These are phyloP conservation scores for Rhea americana DNA, from an alignment of 2,113 vertebrate genomes.

Conservation along the genomic window DNA sequence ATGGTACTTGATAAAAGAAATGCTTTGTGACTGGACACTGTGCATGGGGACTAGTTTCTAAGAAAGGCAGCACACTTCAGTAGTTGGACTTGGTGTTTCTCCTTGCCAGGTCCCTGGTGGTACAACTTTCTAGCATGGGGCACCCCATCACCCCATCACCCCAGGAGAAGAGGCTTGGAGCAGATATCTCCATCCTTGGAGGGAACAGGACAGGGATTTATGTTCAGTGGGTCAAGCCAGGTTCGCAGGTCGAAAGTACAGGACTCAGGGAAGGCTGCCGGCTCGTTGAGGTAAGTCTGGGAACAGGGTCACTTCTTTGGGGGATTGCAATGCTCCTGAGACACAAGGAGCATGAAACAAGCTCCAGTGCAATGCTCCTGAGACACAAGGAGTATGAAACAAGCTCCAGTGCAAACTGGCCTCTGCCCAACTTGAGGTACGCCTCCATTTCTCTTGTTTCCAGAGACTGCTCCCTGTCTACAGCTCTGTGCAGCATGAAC, in stretches of 20 bases:
- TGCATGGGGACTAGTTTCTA: neutral
- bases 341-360: neutral
- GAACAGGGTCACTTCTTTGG: neutral
- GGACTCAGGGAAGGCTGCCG: constrained; percentile 84
- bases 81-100: neutral
- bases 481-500: neutral
- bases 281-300: constrained; percentile 81
- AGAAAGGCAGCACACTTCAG: neutral
- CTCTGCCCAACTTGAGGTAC: neutral
- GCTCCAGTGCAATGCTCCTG: neutral
- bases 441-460: neutral
- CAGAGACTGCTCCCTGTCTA: neutral
- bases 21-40: neutral
- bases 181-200: constrained; percentile 80
- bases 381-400: neutral
- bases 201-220: constrained; percentile 86
- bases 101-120: constrained; percentile 73
- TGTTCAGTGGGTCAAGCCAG: constrained; percentile 82
- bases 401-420: neutral
- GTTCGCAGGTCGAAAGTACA: constrained; percentile 78
- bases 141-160: constrained; percentile 44
- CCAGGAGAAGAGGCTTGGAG: constrained; percentile 72
- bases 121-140: constrained; percentile 61
- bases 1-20: neutral
- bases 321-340: neutral